Evolutionary conservation across 2,113 vertebrate species (phyloP), one percentile per base, ranked within the genome.

Genomic region (Pseudopipra pipra): DNA sequence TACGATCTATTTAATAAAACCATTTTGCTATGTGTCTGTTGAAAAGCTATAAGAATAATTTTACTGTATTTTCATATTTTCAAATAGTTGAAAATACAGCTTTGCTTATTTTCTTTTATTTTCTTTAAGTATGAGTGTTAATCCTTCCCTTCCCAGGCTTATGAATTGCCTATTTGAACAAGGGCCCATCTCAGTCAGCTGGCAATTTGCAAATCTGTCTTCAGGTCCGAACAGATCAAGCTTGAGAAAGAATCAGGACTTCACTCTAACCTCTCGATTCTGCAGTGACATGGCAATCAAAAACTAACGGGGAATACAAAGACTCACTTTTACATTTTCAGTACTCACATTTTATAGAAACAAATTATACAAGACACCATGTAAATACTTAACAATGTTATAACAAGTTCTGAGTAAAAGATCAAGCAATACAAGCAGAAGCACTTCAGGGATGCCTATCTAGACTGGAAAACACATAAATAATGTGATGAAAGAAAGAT

Each of bases 111-210:
- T 89, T 79, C 9, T 86, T 83, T 15, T 33, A 3, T 41, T 78
- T 85, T 73, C 9, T 80, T 94, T 14, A 70, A 56, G 17, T 9
- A 39, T 33, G 7, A 80, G 6, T 47, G 18, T 28, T 89, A 52
- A 67, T 49, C 31, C 59, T 87, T 21, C 55, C 33, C 30, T 39
- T 93, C 65, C 28, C 51, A 16, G 71, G 13, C 11, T 49, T 44
- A 85, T 9, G 6, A 59, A 44, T 5, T 67, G 19, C 7, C 44
- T 54, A 9, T 24, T 87, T 54, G 74, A 87, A 61, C 7, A 75
- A 41, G 12, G 43, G 8, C 5, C 18, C 1, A 0, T 8, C 11
- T 8, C 7, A 35, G 3, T 9, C 9, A 88, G 33, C 12, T 28
- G 28, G 9, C 19, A 71, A 43, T 24, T 68, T 33, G 30, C 54